These are phyloP conservation scores for Sparidentex hasta DNA, from an alignment of 2,797 vertebrate genomes.

Conservation along the genomic window DNA sequence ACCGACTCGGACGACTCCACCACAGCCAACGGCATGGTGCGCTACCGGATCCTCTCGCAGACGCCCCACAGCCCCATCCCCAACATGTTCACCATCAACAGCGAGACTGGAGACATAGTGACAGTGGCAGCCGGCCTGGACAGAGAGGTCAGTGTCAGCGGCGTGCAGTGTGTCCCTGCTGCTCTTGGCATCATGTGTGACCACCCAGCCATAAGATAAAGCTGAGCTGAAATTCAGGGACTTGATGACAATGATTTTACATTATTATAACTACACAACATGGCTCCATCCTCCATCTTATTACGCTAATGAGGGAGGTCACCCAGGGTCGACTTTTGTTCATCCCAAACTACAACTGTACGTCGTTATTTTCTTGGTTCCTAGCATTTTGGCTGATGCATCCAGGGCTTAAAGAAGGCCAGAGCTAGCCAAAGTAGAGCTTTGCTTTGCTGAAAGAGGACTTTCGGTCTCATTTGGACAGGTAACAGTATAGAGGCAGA, in stretches of 20 bases:
- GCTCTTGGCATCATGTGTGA: slow-evolving; percentile 8
- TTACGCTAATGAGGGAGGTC: no score
- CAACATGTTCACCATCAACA: slow-evolving; percentile 99
- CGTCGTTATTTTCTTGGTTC: background rate
- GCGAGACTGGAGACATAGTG: slow-evolving; percentile 95
- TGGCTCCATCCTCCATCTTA: no score
- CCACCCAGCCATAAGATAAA: background rate
- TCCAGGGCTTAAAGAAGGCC: background rate
- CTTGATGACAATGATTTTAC: background rate
- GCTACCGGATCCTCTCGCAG: slow-evolving; percentile 96
- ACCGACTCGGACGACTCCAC: slow-evolving; percentile 94
- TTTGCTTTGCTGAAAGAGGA: no score
- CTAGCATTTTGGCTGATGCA: background rate
- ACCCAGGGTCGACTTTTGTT: no score
- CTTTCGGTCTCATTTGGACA: no score
- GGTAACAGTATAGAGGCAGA: background rate
- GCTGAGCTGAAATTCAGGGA: background rate
- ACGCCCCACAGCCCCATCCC: slow-evolving; percentile 95
- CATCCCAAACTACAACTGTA: no score
- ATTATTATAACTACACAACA: background rate
- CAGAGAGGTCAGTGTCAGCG: slow-evolving; percentile 90
- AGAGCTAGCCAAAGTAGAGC: background rate
- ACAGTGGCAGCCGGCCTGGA: slow-evolving; percentile 97
- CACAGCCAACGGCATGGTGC: slow-evolving; percentile 96
- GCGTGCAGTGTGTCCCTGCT: background rate